Evolutionary conservation across 1,140 invertebrate genomes (phyloP), one percentile per base, ranked within the genome.

Genomic region (Procambarus clarkii): DNA sequence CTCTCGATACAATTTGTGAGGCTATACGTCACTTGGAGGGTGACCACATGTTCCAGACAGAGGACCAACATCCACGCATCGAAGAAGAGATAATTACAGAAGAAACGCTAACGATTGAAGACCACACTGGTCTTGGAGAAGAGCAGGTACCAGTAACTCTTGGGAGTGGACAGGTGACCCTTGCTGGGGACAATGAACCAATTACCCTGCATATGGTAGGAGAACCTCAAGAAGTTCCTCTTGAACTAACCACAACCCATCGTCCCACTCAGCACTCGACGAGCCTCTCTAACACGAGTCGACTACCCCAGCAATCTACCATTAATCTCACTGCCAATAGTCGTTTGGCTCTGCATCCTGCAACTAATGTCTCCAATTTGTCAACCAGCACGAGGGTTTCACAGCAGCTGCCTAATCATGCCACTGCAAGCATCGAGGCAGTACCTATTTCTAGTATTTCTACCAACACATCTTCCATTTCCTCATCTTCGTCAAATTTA

Each of bases 1-100:
- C 99, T 94, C 95, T 99, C 90, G 98, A 99, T 94, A 99, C 98
- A 2, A 99, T 99, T 91, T 98, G 99, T 11, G 98, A 99, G 94
- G 99, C 99, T 46, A 99, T 99, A 93, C 96, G 98, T 64, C 98
- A 99, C 94, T 95, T 99, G 87, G 99, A 99, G 94, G 98, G 99
- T 9, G 98, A 99, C 94, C 97, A 98, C 94, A 94, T 98, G 93
- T 98, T 98, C 94, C 90, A 91, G 45, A 93, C 91, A 7, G 91
- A 92, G 50, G 92, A 93, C 15, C 91, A 93, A 58, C 90, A 91
- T n/a, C 88, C 88, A 86, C 87, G 91, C 74, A 92, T 93, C 58
- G 91, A 93, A 58, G 92, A 93, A 76, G 92, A 93, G 83, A 90
- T 93, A 45, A 92, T 93, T 34, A 93, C 92, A n/a, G 92, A 93